Base-by-base conservation (phyloP, 2,797 vertebrate genomes). In the Eulemur mongoz region DNA sequence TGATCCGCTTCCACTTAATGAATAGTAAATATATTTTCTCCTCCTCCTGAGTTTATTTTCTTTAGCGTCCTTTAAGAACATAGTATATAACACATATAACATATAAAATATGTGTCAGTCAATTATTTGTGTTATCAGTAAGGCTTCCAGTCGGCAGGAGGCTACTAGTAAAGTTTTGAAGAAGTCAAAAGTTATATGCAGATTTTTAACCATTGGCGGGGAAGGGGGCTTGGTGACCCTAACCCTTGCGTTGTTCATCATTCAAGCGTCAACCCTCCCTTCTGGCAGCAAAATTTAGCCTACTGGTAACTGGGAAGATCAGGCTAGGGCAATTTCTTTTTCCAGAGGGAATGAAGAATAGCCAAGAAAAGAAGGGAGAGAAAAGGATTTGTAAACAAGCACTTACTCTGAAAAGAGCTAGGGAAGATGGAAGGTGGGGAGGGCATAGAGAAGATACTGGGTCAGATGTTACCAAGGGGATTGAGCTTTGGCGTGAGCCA, bases 391-490 rank as follows among this genome's bases (percentile, higher is more conserved):
- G 17, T 65, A 76, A 57, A n/a, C 48, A 50, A 78, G 48, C 45
- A 17, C 3, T 43, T 18, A 17, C 5, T 84, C 59, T 35, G 35
- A 59, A 69, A 38, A 78, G 45, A 69, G 52, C 67, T 20, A 23
- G 25, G 15, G 10, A 76, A 48, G 40, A 1, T 14, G 32, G 17
- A 50, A 57, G 54, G 3, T 52, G 52, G 25, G 32, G 65, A 35
- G 27, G 14, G 54, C 4, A 59, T 3, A 38, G 54, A 1, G 12
- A 32, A 14, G 40, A 22, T 5, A 12, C 7, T 1, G 4, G 22
- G 17, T 15, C 6, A 32, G 12, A 30, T 0, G 11, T 35, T 11
- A 14, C 40, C 2, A 2, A n/a, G 22, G 12, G 5, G 0, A 17
- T 7, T 3, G 2, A 4, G 40, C 5, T 22, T 7, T 10, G 7